Conservation (phyloP, 2,113 vertebrate genomes). For the Otis tarda region DNA sequence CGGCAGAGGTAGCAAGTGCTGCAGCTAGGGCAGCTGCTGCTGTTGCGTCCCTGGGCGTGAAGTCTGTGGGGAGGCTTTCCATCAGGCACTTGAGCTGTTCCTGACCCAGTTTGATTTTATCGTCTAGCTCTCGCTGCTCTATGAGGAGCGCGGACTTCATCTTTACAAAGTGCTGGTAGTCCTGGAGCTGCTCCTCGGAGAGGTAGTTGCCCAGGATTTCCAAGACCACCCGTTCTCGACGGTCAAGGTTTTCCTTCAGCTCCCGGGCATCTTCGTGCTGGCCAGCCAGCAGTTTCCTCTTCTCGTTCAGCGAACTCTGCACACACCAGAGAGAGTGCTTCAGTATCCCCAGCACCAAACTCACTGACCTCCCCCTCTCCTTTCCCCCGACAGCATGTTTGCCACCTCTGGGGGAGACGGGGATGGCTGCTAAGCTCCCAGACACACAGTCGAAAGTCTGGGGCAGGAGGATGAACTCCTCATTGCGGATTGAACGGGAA, state of each 20-base stretch:
- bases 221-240: slow-evolving; percentile 85
- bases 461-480: not conserved
- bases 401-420: not conserved
- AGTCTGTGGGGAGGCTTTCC: slow-evolving; percentile 80
- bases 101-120: slow-evolving; percentile 88
- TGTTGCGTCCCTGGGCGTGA: slow-evolving; percentile 38
- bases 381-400: not conserved
- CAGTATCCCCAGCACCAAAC: not conserved
- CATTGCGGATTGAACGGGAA: accelerated
- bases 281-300: slow-evolving; percentile 84
- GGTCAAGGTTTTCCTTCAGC: slow-evolving; percentile 96
- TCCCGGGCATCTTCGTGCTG: slow-evolving; percentile 94
- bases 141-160: slow-evolving; percentile 90
- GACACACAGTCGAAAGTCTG: not conserved
- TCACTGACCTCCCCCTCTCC: not conserved
- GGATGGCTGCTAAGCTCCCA: not conserved
- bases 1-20: slow-evolving; percentile 74
- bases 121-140: slow-evolving; percentile 89
- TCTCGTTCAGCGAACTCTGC: slow-evolving; percentile 87
- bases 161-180: slow-evolving; percentile 88
- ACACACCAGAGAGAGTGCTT: not conserved
- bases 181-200: slow-evolving; percentile 79
- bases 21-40: slow-evolving; percentile 52
- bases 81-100: slow-evolving; percentile 86
- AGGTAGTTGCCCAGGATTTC: slow-evolving; percentile 86